phyloP scores from a whole-genome alignment of 35 echinoderm and acorn worm species.

The Amphiura filiformis region DNA sequence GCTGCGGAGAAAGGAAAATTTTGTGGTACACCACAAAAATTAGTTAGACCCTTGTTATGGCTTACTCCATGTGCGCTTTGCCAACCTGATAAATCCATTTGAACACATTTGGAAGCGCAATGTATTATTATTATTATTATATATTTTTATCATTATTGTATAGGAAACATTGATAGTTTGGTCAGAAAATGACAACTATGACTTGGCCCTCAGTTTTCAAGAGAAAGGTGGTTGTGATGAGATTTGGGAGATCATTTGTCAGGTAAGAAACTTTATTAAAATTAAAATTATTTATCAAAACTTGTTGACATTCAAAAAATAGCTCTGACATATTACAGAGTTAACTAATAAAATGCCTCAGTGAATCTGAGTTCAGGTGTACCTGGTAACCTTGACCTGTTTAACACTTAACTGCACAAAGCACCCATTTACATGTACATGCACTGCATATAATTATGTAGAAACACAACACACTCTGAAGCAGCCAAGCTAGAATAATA shows the following conservation, averaged over 20 bases:
- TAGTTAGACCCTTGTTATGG: neutral
- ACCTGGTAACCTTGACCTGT: too few relatives aligned
- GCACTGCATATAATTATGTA: too few relatives aligned
- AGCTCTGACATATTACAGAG: neutral
- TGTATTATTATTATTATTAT: neutral
- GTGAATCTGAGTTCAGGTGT: too few relatives aligned
- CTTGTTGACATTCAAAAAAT: neutral
- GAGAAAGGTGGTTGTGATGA: slow-evolving; percentile 98
- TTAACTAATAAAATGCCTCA: neutral
- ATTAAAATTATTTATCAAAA: neutral
- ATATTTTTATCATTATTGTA: slow-evolving; percentile 14
- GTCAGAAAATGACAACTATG: slow-evolving; percentile 98
- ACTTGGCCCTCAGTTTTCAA: slow-evolving; percentile 98
- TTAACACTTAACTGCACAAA: too few relatives aligned
- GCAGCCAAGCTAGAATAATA: too few relatives aligned
- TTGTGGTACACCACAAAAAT: neutral
- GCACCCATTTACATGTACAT: too few relatives aligned
- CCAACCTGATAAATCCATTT: neutral
- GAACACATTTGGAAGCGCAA: neutral
- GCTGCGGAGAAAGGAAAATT: neutral
- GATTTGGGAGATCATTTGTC: slow-evolving; percentile 97
- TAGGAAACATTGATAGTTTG: slow-evolving; percentile 98
- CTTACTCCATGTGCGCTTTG: neutral
- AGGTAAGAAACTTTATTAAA: slow-evolving; percentile 38
- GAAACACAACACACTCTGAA: too few relatives aligned